A percentile compares a stretch with the other conserved stretches of the same genome.
Conservation (phyloP, 2,888 invertebrate species). For the Octonoba sinensis region DNA sequence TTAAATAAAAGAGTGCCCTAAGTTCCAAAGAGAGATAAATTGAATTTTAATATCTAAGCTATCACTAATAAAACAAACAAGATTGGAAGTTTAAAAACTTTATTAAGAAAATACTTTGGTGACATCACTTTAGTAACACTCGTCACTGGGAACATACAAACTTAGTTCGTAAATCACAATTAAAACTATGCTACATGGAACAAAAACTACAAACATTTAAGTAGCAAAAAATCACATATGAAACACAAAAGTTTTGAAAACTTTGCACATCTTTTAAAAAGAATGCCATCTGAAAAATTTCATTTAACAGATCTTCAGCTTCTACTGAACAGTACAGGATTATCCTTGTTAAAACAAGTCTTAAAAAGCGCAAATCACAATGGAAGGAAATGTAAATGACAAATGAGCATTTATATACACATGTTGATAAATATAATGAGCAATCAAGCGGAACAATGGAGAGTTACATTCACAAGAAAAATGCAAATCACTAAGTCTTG, state of each 20-base stretch:
- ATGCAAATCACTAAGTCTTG: not conserved
- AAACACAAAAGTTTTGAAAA: not conserved
- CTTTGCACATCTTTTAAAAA: slow-evolving; percentile 2
- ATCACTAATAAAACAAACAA: not conserved
- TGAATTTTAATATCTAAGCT: not conserved
- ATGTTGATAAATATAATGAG: not conserved
- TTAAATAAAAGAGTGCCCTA: no score
- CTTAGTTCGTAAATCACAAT: not conserved
- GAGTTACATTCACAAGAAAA: not conserved
- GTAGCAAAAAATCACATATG: slow-evolving; percentile 2
- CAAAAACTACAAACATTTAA: slow-evolving; percentile 10
- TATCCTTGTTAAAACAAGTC: not conserved
- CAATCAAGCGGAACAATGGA: no score
- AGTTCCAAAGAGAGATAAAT: no score
- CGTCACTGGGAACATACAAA: not conserved
- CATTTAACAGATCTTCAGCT: not conserved
- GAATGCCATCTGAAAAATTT: no score
- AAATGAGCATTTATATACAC: slow-evolving; percentile 1
- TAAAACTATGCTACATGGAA: not conserved
- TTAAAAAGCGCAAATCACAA: not conserved
- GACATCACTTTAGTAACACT: not conserved
- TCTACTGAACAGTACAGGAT: slow-evolving; percentile 5
- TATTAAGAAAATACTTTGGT: slow-evolving; percentile 24
- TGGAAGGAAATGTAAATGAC: not conserved
- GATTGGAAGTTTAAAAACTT: not conserved